Evolutionary conservation across 2,888 invertebrate species (phyloP), one percentile per base, ranked within the genome.

Genomic region (Noctua pronuba): DNA sequence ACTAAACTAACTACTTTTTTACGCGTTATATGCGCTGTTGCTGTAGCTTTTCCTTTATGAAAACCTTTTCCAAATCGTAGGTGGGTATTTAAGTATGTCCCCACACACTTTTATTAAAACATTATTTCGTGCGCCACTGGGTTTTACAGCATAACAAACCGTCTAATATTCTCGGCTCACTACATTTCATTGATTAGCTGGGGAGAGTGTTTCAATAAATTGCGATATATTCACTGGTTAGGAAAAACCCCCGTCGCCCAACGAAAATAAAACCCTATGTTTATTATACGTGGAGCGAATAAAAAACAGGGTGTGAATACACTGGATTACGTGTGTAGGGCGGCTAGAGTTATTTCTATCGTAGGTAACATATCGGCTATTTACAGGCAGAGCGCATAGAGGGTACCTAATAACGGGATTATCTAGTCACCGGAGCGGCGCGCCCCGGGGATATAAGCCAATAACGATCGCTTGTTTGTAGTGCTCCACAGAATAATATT

Each of bases 201-300:
- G 7, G 11, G 21, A 65, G 46, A 75, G 67, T 77, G 73, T 75
- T 69, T 68, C 67, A 67, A 82, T 67, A 83, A 83, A 75, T 72
- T 58, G 58, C 69, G 24, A 71, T 68, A 80, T 73, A 80, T 86
- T 77, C 86, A 86, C 77, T 86, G 86, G 73, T 58, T 80, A 80
- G 77, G 80, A 86, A 85, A 85, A 75, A 55, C 65, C 52, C 67
- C 66, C 67, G 28, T 49, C 38, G 28, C 65, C 58, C 58, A 67
- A 66, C 49, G 52, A 84, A 86, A 77, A 85, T 82, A 82, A 82
- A 84, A 66, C 68, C 41, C 6, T 52, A 24, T 79, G 49, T 87
- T 82, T 79, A 84, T 78, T 75, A 75, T 35, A 82, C 46, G 73
- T 71, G 18, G 55, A 66, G 73, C 31, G 67, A 71, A 84, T 76